These are phyloP conservation scores for Bucorvus abyssinicus DNA, from an alignment of 2,797 vertebrate genomes.

Conservation along the genomic window DNA sequence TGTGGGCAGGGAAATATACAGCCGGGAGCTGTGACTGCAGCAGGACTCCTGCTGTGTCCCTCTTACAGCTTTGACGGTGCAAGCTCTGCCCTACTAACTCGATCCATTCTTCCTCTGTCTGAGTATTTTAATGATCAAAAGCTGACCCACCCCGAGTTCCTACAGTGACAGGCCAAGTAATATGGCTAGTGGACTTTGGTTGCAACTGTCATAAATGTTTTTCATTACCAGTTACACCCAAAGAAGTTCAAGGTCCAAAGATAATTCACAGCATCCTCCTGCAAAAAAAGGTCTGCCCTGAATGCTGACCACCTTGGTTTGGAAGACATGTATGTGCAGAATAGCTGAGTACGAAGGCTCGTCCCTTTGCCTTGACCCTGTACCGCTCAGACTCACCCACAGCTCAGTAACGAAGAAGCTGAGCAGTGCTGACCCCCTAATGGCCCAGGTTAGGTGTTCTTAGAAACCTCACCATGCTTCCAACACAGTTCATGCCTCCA, in stretches of 20 bases:
- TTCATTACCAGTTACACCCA: constrained; percentile 30
- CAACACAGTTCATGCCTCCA: background rate
- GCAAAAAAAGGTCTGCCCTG: background rate
- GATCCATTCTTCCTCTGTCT: background rate
- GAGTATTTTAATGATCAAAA: background rate
- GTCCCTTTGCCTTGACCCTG: background rate
- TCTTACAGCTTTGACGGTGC: background rate
- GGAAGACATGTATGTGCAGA: background rate
- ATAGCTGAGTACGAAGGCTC: background rate
- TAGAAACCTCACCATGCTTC: background rate
- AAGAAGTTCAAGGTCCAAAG: constrained; percentile 6
- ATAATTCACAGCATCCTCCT: background rate
- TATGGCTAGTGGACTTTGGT: background rate
- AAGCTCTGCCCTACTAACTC: background rate
- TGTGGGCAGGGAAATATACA: background rate
- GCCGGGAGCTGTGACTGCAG: background rate
- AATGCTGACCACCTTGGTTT: background rate
- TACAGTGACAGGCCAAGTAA: background rate
- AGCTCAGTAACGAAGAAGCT: background rate
- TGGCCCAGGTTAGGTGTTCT: background rate
- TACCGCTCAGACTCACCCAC: background rate
- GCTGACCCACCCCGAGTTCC: background rate
- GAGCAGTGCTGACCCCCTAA: background rate
- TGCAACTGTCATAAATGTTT: background rate
- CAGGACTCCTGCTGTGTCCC: background rate